phyloP scores from a whole-genome alignment of 1,140 invertebrate genomes.

The Periplaneta americana region DNA sequence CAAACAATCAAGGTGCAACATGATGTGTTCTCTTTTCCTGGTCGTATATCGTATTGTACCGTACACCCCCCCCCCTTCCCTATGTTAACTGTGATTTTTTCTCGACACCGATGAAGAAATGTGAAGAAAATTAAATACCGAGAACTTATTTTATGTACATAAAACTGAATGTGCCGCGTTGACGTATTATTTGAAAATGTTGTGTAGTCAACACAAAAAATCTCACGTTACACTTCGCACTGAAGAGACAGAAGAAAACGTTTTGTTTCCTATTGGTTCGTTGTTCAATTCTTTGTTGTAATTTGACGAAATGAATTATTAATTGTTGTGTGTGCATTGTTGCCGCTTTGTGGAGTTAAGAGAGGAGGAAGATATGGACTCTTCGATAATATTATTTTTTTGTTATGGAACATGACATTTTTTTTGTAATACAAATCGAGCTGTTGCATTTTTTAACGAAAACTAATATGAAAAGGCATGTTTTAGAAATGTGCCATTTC shows the following conservation, averaged over 20 bases:
- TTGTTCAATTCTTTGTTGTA: conserved; percentile 15
- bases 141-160: background rate
- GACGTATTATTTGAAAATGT: background rate
- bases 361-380: background rate
- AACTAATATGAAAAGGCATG: background rate
- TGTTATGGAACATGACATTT: background rate
- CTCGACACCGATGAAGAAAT: conserved; percentile 1
- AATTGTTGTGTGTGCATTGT: background rate
- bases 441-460: background rate
- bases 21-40: background rate
- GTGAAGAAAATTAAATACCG: background rate
- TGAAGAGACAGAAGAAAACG: background rate
- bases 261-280: conserved; percentile 8
- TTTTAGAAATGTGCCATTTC: background rate
- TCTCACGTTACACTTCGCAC: background rate
- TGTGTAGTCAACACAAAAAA: background rate
- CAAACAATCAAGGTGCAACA: background rate
- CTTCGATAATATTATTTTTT: background rate
- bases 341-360: background rate
- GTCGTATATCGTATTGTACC: background rate
- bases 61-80: background rate
- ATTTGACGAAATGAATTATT: conserved; percentile 6
- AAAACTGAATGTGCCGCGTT: background rate
- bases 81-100: conserved; percentile 11
- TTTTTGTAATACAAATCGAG: background rate